Conservation (phyloP, 2,888 invertebrate genomes). For the Caenorhabditis drosophilae region DNA sequence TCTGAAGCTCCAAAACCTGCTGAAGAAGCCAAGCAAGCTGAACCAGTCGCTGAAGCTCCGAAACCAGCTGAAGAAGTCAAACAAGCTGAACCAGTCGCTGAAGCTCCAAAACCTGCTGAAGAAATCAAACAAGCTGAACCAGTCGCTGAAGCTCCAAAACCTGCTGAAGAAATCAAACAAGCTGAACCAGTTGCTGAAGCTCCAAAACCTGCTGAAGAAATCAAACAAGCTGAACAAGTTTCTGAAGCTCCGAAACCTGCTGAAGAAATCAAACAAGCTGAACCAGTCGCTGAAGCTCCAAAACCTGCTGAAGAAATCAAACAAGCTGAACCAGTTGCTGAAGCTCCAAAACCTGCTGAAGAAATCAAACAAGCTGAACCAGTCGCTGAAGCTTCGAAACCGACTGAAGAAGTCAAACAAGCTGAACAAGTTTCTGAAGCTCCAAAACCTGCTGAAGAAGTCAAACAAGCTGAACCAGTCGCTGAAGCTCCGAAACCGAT, state of each 20-base stretch:
- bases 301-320: too few species aligned
- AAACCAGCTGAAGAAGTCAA: constrained; percentile 5
- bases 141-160: background rate
- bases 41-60: constrained; percentile 1
- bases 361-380: background rate
- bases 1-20: constrained; percentile 6
- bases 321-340: constrained; percentile 3
- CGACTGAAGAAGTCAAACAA: constrained; percentile 3
- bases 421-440: constrained; percentile 6
- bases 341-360: background rate
- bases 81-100: constrained; percentile 1
- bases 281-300: constrained; percentile 16
- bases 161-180: constrained; percentile 7
- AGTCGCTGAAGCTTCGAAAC: background rate
- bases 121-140: constrained; percentile 1
- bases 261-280: constrained; percentile 1
- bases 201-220: background rate
- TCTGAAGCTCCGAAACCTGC: too few species aligned
- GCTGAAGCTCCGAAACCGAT: background rate
- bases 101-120: constrained; percentile 12
- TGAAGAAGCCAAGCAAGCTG: constrained; percentile 7
- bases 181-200: constrained; percentile 2
- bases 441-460: constrained; percentile 2
- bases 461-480: constrained; percentile 3
- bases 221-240: too few species aligned